Conservation (phyloP, 2,797 vertebrate species). For the Galago senegalensis region DNA sequence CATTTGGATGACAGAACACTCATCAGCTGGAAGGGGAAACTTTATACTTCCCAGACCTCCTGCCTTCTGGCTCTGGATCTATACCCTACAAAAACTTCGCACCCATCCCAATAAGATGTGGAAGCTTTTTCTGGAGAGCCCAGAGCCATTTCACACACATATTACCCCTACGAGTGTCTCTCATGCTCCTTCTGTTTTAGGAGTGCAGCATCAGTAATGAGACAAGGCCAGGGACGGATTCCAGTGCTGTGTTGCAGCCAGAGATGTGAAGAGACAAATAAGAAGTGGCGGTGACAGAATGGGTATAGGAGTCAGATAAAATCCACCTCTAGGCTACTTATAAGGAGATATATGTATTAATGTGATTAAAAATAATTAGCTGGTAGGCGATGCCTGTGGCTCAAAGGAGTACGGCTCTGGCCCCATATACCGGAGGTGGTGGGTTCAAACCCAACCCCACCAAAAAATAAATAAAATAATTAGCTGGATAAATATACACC, state of each 20-base stretch:
- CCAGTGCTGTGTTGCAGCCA: not conserved
- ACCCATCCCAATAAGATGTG: not conserved
- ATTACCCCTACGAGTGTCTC: not conserved
- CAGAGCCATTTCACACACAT: not conserved
- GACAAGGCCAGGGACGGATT: not conserved
- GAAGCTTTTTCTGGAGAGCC: not conserved
- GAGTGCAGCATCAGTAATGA: too few relatives aligned
- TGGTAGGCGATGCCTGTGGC: not conserved
- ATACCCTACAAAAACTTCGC: not conserved
- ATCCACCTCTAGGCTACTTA: not conserved
- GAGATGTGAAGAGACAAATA: not conserved
- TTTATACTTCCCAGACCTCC: not conserved
- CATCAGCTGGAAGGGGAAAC: not conserved
- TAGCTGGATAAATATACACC: not conserved
- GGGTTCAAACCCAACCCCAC: too few relatives aligned
- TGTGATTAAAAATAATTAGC: not conserved
- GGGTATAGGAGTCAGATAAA: not conserved
- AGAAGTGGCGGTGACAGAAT: not conserved
- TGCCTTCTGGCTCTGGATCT: not conserved
- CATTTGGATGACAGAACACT: not conserved
- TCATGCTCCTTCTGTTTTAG: not conserved
- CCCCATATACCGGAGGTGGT: too few relatives aligned
- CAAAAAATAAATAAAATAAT: not conserved
- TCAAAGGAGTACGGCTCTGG: too few relatives aligned
- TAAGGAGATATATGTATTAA: not conserved